phyloP scores from a whole-genome alignment of 2,888 invertebrate species.

The Elysia crispata region DNA sequence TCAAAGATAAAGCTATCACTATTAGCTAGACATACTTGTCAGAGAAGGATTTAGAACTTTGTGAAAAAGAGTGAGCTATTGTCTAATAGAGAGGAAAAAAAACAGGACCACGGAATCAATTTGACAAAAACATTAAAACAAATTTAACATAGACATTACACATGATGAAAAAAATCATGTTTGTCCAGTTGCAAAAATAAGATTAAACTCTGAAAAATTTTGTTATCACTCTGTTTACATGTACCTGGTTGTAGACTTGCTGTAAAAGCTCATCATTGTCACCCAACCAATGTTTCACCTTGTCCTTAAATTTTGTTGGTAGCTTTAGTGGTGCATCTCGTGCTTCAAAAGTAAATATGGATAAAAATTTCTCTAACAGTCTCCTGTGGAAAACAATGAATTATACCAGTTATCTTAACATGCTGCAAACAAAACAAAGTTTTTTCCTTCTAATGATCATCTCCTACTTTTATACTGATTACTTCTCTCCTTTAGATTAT shows the following conservation, averaged over 20 bases:
- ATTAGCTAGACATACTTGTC: too few species aligned
- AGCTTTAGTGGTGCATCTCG: constrained; percentile 59
- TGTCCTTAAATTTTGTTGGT: constrained; percentile 61
- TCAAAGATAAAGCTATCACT: too few species aligned
- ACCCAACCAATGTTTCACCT: constrained; percentile 68
- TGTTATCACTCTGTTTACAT: background rate
- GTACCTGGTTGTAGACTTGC: constrained; percentile 66
- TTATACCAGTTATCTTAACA: too few species aligned
- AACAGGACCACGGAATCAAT: background rate
- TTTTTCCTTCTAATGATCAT: too few species aligned
- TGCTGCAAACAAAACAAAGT: too few species aligned
- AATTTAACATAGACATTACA: background rate
- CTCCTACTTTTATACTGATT: too few species aligned
- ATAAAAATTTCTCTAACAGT: constrained; percentile 58
- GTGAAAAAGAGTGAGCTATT: too few species aligned
- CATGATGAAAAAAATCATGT: background rate
- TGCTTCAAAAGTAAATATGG: constrained; percentile 59
- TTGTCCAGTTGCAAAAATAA: too few species aligned
- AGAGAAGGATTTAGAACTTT: too few species aligned
- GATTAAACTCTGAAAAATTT: too few species aligned
- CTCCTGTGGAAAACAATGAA: constrained; percentile 56
- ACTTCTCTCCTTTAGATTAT: too few species aligned
- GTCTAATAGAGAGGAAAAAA: too few species aligned
- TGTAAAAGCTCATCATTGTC: constrained; percentile 63
- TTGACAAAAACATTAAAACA: background rate